Evolutionary conservation across 2,888 invertebrate species (phyloP), one percentile per base, ranked within the genome.

Genomic region (Eledona agricola): DNA sequence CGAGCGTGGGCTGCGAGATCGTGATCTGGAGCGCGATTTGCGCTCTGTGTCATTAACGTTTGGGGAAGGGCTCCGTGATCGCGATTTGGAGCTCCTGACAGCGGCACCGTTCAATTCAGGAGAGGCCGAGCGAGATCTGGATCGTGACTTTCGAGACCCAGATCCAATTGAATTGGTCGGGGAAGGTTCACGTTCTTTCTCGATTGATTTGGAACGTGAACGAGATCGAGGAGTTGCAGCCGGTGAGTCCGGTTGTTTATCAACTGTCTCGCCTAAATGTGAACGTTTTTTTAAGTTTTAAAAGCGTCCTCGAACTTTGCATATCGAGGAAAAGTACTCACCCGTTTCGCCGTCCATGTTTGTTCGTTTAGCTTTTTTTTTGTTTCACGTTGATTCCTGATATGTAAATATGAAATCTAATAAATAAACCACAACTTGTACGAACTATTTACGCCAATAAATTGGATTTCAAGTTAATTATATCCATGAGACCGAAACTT

Each of bases 101-200:
- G 16, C 43, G 15, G 58, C 28, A 63, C 58, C 3, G 53, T 38
- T 50, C 62, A 63, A 54, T 63, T 37, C 19, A 37, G 59, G 55
- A 11, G 65, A 66, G 17, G 55, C 42, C 1, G 63, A 63, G 37
- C 58, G 54, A 3, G 73, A 74, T 26, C 69, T 58, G 15, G 72
- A 69, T 57, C 65, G 45, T 26, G 60, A 60, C 57, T 70, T 72
- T 26, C 68, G 59, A 5, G 76, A 73, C 9, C 70, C 67, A 52
- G 71, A 73, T 29, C 63, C 60, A 1, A 70, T 71, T 6, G 61
- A 61, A 4, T 69, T 57, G 20, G 58, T 34, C 22, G 45, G 45
- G 9, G 45, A 45, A 16, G 9, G 3, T 16, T 56, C 51, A 20
- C n/a, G n/a, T 25, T 59, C 49, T 64, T 61, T 10, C 51, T 66